These are phyloP conservation scores for Melanostoma scalare DNA, from an alignment of 2,888 invertebrate genomes.

Conservation along the genomic window DNA sequence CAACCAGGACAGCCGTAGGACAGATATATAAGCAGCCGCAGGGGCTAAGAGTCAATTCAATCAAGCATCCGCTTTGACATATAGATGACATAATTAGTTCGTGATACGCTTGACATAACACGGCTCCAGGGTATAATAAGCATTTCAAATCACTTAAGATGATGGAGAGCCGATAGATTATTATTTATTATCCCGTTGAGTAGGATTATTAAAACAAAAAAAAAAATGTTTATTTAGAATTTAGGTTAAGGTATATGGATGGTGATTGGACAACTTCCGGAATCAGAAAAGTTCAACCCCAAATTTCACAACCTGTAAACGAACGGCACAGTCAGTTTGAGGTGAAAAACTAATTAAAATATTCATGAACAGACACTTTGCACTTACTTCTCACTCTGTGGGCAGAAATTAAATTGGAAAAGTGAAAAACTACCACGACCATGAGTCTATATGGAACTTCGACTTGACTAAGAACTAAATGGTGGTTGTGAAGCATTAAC, in stretches of 20 bases:
- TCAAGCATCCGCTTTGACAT: slow-evolving; percentile 67
- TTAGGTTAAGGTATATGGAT: not conserved
- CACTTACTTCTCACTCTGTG: slow-evolving; percentile 22
- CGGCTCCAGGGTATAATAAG: slow-evolving; percentile 57
- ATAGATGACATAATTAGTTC: slow-evolving; percentile 70
- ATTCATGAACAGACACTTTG: slow-evolving; percentile 62
- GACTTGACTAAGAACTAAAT: slow-evolving; percentile 19
- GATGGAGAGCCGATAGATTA: slow-evolving; percentile 1
- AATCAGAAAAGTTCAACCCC: slow-evolving; percentile 3
- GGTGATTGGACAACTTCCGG: slow-evolving; percentile 6
- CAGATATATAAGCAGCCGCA: not conserved
- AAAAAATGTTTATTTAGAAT: not conserved
- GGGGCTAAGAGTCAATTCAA: slow-evolving; percentile 64
- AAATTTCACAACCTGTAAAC: slow-evolving; percentile 59
- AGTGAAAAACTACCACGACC: slow-evolving; percentile 26
- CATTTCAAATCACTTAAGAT: slow-evolving; percentile 53
- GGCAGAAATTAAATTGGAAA: slow-evolving; percentile 29
- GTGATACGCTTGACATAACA: slow-evolving; percentile 67
- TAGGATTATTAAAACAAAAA: slow-evolving; percentile 32
- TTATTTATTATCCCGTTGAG: not conserved
- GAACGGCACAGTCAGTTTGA: slow-evolving; percentile 5
- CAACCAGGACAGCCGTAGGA: not conserved
- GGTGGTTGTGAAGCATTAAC: slow-evolving; percentile 43
- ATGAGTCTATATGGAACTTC: slow-evolving; percentile 13
- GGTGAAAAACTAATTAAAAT: slow-evolving; percentile 71